Conservation (phyloP, 2,113 vertebrate species). For the Solea solea region DNA sequence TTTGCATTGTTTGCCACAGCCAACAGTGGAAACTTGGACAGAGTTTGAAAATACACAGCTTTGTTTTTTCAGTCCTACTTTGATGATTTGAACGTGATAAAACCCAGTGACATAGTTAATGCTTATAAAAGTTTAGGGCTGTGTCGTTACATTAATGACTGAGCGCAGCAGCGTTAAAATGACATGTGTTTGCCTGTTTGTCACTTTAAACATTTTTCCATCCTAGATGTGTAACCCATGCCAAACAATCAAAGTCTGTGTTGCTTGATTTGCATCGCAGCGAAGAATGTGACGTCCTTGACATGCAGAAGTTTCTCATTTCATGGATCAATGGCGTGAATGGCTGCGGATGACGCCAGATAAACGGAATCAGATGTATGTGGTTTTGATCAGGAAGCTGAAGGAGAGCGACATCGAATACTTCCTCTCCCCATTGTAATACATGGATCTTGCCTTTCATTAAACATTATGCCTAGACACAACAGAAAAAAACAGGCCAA, state of each 20-base stretch:
- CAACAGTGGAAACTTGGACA: background rate
- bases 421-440: conserved; percentile 55
- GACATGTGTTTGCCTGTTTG: conserved; percentile 29
- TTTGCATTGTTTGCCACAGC: background rate
- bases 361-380: conserved; percentile 65
- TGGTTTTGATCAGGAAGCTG: conserved; percentile 60
- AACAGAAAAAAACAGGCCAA: conserved; percentile 40
- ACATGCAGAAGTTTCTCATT: conserved; percentile 21
- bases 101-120: conserved; percentile 11
- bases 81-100: conserved; percentile 10
- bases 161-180: conserved; percentile 20
- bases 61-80: conserved; percentile 14
- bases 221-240: conserved; percentile 21
- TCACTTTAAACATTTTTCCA: conserved; percentile 18
- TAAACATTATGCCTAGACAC: conserved; percentile 47
- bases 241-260: conserved; percentile 31
- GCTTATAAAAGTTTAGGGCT: conserved; percentile 15
- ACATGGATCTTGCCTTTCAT: conserved; percentile 40
- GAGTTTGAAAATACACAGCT: background rate
- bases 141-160: conserved; percentile 12
- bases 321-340: conserved; percentile 48
- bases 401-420: conserved; percentile 53
- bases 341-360: conserved; percentile 43
- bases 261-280: conserved; percentile 38
- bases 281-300: conserved; percentile 17